A percentile compares a stretch with the other conserved stretches of the same genome.
phyloP scores from a whole-genome alignment of 2,797 vertebrate species.

The Florisuga fusca region DNA sequence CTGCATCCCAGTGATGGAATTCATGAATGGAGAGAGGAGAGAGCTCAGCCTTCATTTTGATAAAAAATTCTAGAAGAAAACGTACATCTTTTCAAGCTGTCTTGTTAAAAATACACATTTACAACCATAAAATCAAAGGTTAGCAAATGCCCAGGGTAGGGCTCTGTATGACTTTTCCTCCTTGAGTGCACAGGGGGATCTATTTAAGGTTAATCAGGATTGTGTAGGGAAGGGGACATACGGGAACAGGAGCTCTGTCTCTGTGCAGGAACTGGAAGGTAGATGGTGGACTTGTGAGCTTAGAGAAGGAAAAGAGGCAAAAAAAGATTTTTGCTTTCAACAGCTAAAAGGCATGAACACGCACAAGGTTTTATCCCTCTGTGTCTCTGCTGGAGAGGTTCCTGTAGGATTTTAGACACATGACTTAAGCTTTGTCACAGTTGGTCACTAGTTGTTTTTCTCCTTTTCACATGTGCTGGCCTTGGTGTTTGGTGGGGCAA shows the following conservation, averaged over 20 bases:
- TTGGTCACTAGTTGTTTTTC: not conserved
- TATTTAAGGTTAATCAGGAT: not conserved
- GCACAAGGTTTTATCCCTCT: not conserved
- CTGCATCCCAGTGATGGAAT: not conserved
- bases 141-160: not conserved
- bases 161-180: not conserved
- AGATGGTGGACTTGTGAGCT: not conserved
- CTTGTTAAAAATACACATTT: not conserved
- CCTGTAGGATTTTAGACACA: not conserved
- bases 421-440: not conserved
- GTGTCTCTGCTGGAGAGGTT: not conserved
- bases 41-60: not conserved
- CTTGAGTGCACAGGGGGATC: not conserved
- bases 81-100: not conserved
- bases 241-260: not conserved
- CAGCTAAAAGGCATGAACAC: not conserved
- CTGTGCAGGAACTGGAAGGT: not conserved
- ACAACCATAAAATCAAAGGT: not conserved
- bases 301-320: not conserved
- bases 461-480: not conserved
- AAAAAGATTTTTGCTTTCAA: not conserved
- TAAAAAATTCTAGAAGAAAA: not conserved
- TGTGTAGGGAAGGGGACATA: not conserved
- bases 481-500: not conserved
- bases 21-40: not conserved